phyloP scores from a whole-genome alignment of 2,113 vertebrate species.

The Thunnus maccoyii region DNA sequence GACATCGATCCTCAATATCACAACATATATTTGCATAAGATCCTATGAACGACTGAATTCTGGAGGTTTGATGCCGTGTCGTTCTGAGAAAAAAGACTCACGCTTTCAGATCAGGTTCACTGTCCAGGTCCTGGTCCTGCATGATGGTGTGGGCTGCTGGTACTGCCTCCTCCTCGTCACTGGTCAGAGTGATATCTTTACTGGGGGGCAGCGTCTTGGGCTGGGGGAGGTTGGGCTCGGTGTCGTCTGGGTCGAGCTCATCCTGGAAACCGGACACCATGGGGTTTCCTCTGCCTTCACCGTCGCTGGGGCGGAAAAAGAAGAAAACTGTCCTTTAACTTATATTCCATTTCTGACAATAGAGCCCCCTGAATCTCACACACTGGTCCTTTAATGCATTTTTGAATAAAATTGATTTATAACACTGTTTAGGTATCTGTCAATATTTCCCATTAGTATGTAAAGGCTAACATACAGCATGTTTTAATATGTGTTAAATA shows the following conservation, averaged over 20 bases:
- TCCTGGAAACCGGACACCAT: slow-evolving; percentile 95
- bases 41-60: neutral
- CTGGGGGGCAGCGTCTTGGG: slow-evolving; percentile 76
- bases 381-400: too few species aligned
- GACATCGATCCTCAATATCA: neutral
- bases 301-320: slow-evolving; percentile 84
- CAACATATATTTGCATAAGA: neutral
- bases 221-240: slow-evolving; percentile 64
- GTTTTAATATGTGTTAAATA: too few species aligned
- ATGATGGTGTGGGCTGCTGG: slow-evolving; percentile 42
- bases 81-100: slow-evolving; percentile 62
- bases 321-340: neutral
- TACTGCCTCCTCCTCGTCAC: slow-evolving; percentile 88
- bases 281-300: slow-evolving; percentile 88
- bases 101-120: slow-evolving; percentile 82
- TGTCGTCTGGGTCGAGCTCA: slow-evolving; percentile 92
- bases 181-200: slow-evolving; percentile 87
- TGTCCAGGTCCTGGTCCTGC: slow-evolving; percentile 71
- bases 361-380: too few species aligned
- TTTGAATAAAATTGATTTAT: too few species aligned
- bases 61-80: too few species aligned
- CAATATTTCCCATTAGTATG: too few species aligned
- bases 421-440: too few species aligned
- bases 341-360: too few species aligned
- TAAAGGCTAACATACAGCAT: too few species aligned